phyloP scores from a whole-genome alignment of 2,113 vertebrate genomes.

The Oryzias celebensis region DNA sequence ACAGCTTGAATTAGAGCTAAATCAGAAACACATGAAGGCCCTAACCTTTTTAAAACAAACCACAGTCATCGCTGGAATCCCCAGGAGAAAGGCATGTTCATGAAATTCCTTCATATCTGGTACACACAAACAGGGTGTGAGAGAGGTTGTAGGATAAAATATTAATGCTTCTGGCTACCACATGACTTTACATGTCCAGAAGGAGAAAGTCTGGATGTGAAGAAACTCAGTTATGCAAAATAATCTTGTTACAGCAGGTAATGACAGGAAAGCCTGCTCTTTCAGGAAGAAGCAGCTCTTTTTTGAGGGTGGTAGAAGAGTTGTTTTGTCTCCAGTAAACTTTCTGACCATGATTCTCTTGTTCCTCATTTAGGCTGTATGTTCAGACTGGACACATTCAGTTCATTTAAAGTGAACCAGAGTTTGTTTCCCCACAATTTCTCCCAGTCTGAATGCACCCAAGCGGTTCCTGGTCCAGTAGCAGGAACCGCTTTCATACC shows the following conservation, averaged over 20 bases:
- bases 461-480: no score
- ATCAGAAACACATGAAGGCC: conserved; percentile 77
- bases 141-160: conserved; percentile 65
- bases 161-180: conserved; percentile 66
- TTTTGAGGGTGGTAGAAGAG: no score
- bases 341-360: no score
- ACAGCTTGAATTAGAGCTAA: conserved; percentile 68
- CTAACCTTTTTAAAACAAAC: conserved; percentile 72
- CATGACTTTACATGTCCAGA: conserved; percentile 70
- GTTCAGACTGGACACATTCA: no score
- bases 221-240: conserved; percentile 20
- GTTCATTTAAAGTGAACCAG: no score
- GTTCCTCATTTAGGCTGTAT: no score
- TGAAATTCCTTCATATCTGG: conserved; percentile 72
- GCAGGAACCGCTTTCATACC: no score
- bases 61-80: conserved; percentile 75
- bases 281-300: no score
- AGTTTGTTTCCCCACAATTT: no score
- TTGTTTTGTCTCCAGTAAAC: no score
- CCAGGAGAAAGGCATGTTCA: conserved; percentile 71
- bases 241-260: neutral
- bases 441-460: no score
- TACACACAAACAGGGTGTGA: conserved; percentile 44
- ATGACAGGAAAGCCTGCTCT: neutral
- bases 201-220: conserved; percentile 50